Percentiles rank a stretch among this genome's conserved stretches.
These are phyloP conservation scores for Drosophila mettleri DNA, from an alignment of 2,888 invertebrate genomes.

Conservation along the genomic window DNA sequence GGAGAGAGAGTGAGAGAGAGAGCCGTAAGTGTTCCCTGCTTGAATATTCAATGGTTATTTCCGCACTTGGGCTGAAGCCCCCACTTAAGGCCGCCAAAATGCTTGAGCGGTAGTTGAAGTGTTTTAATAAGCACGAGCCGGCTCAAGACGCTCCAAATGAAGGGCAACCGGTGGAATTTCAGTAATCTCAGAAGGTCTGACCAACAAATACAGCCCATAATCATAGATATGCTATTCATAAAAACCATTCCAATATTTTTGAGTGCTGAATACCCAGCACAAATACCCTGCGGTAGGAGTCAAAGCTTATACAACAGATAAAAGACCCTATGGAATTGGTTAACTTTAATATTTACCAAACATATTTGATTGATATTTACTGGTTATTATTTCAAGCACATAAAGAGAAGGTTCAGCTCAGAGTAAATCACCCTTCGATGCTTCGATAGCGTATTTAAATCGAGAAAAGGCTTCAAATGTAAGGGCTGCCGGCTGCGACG, in stretches of 20 bases:
- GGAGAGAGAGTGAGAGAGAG: too few species aligned
- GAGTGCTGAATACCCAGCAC: not conserved
- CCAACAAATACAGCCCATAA: not conserved
- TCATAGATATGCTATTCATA: constrained; percentile 9
- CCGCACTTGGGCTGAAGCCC: constrained; percentile 63
- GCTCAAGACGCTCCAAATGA: not conserved
- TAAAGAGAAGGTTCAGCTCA: not conserved
- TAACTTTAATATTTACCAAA: not conserved
- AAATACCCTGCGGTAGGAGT: not conserved
- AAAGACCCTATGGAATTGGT: not conserved
- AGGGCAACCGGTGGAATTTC: constrained; percentile 1
- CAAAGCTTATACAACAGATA: too few species aligned
- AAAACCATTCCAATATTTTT: constrained; percentile 2
- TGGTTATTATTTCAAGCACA: not conserved
- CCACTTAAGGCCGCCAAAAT: constrained; percentile 58
- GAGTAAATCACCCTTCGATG: not conserved
- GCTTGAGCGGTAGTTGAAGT: constrained; percentile 32
- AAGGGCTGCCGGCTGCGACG: constrained; percentile 22
- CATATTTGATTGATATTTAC: not conserved
- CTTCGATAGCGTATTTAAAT: constrained; percentile 11
- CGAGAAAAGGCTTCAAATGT: constrained; percentile 19
- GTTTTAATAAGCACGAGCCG: constrained; percentile 18
- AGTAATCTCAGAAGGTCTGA: not conserved
- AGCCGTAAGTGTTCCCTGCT: constrained; percentile 57
- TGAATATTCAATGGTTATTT: constrained; percentile 78